Conservation (phyloP, 1,140 invertebrate genomes). For the Ctenoplectra terminalis region DNA sequence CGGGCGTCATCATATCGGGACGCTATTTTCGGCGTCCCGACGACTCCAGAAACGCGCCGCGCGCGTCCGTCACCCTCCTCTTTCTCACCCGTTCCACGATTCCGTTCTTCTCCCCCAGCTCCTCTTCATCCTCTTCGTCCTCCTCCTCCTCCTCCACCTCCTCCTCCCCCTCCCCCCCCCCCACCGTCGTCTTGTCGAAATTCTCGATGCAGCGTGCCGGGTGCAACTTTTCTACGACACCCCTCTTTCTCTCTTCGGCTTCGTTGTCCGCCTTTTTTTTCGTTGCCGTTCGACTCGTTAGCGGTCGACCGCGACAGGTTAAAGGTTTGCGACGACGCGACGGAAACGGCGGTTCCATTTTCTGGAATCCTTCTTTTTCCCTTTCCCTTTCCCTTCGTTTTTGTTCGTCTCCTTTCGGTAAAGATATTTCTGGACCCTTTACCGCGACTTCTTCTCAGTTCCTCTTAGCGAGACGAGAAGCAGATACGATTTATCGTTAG, state of each 20-base stretch:
- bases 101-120: conserved; percentile 79
- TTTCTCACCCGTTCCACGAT: conserved; percentile 58
- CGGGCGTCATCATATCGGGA: conserved; percentile 82
- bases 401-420: background rate
- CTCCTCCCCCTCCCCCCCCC: conserved; percentile 72
- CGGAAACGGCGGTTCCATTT: background rate
- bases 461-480: conserved; percentile 7
- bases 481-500: background rate
- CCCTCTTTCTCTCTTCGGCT: conserved; percentile 41
- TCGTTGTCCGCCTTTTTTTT: background rate
- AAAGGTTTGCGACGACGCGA: background rate
- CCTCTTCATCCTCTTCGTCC: conserved; percentile 70
- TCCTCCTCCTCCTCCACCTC: conserved; percentile 75
- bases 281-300: background rate
- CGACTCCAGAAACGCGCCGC: conserved; percentile 80
- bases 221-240: conserved; percentile 80
- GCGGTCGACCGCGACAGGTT: conserved; percentile 8
- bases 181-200: conserved; percentile 65
- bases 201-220: conserved; percentile 80
- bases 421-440: conserved; percentile 43
- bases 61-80: conserved; percentile 51
- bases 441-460: background rate
- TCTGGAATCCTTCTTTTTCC: background rate
- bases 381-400: background rate
- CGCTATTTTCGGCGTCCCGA: conserved; percentile 82